phyloP scores from a whole-genome alignment of 2,113 vertebrate genomes.

The Pseudorasbora parva region DNA sequence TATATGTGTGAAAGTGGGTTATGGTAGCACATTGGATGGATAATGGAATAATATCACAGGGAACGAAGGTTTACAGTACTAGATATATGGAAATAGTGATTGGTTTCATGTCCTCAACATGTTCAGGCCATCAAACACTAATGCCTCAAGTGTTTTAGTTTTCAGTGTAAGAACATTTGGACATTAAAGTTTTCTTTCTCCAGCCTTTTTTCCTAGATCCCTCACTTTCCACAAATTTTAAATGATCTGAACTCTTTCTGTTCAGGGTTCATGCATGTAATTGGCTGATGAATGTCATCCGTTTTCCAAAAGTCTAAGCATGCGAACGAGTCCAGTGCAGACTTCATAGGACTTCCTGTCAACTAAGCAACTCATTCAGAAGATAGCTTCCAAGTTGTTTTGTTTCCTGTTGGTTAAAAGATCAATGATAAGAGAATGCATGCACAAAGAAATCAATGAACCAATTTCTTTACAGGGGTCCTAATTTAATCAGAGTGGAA shows the following conservation, averaged over 20 bases:
- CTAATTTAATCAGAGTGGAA: slow-evolving; percentile 59
- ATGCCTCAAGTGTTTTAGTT: not conserved
- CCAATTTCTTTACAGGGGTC: slow-evolving; percentile 57
- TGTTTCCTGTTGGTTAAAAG: slow-evolving; percentile 32
- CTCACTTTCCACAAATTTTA: not conserved
- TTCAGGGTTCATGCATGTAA: not conserved
- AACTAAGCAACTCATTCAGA: not conserved
- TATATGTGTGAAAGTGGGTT: not conserved
- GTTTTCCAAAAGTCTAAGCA: not conserved
- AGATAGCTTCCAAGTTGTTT: slow-evolving; percentile 38
- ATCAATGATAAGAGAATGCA: slow-evolving; percentile 69
- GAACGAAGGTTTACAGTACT: not conserved
- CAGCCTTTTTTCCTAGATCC: not conserved
- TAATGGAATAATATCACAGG: slow-evolving; percentile 7
- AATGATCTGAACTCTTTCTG: not conserved
- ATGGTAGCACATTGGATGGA: not conserved
- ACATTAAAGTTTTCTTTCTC: not conserved
- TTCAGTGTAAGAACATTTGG: not conserved
- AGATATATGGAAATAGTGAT: not conserved
- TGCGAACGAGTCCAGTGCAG: not conserved
- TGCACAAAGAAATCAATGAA: slow-evolving; percentile 65
- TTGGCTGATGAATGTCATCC: not conserved
- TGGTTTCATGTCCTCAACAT: not conserved
- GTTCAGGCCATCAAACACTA: not conserved
- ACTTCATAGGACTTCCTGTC: not conserved